Conservation (phyloP, 2,113 vertebrate genomes). For the Centropus bengalensis region DNA sequence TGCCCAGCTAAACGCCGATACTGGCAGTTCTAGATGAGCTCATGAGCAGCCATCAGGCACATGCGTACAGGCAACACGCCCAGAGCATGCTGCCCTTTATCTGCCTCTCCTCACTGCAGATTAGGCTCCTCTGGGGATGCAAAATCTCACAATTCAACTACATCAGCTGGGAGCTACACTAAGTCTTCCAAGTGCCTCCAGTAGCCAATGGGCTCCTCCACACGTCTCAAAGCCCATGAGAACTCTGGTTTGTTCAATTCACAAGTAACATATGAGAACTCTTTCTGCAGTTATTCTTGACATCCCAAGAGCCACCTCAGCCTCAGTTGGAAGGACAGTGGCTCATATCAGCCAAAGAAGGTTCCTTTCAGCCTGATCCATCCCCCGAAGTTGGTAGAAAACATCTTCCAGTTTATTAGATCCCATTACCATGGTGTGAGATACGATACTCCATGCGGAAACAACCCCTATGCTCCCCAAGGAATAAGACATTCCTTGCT, state of each 20-base stretch:
- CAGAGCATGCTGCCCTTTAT: not conserved
- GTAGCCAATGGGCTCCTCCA: not conserved
- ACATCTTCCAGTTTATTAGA: not conserved
- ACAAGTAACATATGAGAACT: not conserved
- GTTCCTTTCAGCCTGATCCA: not conserved
- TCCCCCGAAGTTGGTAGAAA: not conserved
- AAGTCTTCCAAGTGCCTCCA: not conserved
- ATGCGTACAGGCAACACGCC: not conserved
- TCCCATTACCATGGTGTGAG: not conserved
- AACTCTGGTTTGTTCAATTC: not conserved
- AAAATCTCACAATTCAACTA: not conserved
- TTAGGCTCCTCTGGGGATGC: not conserved
- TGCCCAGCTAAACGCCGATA: constrained; percentile 37
- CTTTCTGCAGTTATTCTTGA: not conserved
- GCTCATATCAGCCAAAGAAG: not conserved
- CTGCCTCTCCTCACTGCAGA: not conserved
- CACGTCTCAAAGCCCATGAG: not conserved
- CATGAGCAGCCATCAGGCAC: not conserved
- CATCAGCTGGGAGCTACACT: not conserved
- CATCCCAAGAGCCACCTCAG: not conserved
- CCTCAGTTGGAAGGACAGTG: not conserved
- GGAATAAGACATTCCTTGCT: not conserved
- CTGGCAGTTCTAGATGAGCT: constrained; percentile 22
- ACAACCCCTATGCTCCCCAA: fast-evolving
- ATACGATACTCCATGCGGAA: not conserved